Conservation (phyloP, 2,797 vertebrate genomes). For the Onychomys leucogaster region DNA sequence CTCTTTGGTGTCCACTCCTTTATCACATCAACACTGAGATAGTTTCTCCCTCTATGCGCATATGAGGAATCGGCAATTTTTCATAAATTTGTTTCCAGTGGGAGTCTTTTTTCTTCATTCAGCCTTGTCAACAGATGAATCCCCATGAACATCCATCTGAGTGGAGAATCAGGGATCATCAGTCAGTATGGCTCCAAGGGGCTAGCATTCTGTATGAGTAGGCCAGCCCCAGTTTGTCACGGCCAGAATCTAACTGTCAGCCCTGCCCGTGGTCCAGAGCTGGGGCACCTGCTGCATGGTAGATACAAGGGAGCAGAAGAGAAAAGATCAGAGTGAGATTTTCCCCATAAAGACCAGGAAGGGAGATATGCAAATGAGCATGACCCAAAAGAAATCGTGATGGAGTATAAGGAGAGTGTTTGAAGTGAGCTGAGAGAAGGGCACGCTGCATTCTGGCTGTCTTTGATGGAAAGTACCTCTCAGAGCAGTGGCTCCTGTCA, state of each 20-base stretch:
- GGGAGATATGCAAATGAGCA: background rate
- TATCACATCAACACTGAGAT: constrained; percentile 3
- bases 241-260: background rate
- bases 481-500: background rate
- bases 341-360: background rate
- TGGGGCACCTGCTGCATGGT: background rate
- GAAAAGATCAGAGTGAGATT: background rate
- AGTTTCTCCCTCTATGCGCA: constrained; percentile 54
- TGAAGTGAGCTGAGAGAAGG: background rate
- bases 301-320: background rate
- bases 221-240: constrained; percentile 35
- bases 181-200: background rate
- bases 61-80: constrained; percentile 61
- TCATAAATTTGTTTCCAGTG: constrained; percentile 61
- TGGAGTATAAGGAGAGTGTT: background rate
- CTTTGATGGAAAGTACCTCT: background rate
- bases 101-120: constrained; percentile 67
- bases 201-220: background rate
- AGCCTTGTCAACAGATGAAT: constrained; percentile 61
- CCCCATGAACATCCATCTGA: constrained; percentile 38
- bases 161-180: background rate
- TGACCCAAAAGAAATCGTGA: background rate
- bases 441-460: background rate
- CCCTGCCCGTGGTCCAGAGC: background rate
- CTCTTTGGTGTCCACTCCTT: constrained; percentile 51